Percentiles rank a stretch among this genome's conserved stretches.
Conservation (phyloP, 2,888 invertebrate species). For the Polydrusus pterygomalis region DNA sequence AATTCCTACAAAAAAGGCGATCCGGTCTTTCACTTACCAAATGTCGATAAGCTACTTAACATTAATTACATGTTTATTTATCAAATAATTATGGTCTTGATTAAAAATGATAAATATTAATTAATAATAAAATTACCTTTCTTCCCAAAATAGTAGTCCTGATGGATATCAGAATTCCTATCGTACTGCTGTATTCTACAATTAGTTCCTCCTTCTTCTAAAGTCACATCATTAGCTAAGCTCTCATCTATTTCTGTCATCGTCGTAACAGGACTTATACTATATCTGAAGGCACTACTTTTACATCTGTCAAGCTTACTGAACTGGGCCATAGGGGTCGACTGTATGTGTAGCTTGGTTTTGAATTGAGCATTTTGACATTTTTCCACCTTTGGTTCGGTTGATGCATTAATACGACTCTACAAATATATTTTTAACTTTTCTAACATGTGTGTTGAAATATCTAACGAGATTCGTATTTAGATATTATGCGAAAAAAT, state of each 20-base stretch:
- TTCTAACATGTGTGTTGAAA: too few species aligned
- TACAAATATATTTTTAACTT: constrained; percentile 55
- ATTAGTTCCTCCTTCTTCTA: constrained; percentile 8
- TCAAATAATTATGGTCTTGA: too few species aligned
- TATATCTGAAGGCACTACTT: constrained; percentile 72
- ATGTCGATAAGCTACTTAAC: too few species aligned
- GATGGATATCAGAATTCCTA: not conserved
- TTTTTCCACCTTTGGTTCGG: not conserved
- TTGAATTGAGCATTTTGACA: not conserved
- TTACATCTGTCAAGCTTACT: constrained; percentile 56
- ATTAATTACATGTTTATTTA: too few species aligned
- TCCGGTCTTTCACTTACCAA: too few species aligned
- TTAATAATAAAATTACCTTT: not conserved
- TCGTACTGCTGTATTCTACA: not conserved
- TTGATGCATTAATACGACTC: constrained; percentile 60
- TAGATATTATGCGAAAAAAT: too few species aligned
- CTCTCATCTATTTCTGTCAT: constrained; percentile 66
- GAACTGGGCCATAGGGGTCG: constrained; percentile 67
- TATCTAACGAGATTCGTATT: too few species aligned
- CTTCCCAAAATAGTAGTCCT: not conserved
- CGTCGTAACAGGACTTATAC: constrained; percentile 75
- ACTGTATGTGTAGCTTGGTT: constrained; percentile 57
- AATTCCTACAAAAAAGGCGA: too few species aligned
- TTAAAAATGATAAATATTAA: too few species aligned
- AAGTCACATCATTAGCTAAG: constrained; percentile 12